phyloP scores from a whole-genome alignment of 2,888 invertebrate species.

The Zaprionus obscuricornis region DNA sequence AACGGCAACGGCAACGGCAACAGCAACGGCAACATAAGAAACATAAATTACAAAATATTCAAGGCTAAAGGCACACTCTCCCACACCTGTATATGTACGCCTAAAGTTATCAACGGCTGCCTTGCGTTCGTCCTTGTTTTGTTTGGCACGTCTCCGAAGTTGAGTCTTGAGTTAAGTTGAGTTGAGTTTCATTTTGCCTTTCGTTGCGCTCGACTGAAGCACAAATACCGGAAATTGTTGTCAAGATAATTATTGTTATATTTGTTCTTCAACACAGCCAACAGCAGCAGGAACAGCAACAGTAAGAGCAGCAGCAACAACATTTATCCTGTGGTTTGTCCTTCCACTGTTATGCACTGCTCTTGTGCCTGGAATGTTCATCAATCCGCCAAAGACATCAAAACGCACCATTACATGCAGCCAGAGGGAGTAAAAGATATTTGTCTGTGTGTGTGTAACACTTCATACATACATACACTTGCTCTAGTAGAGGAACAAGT shows the following conservation, averaged over 20 bases:
- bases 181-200: slow-evolving; percentile 70
- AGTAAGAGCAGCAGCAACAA: slow-evolving; percentile 10
- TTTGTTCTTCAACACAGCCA: slow-evolving; percentile 73
- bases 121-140: slow-evolving; percentile 37
- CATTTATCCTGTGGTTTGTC: slow-evolving; percentile 34
- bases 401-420: slow-evolving; percentile 47
- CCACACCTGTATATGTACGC: slow-evolving; percentile 34
- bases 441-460: slow-evolving; percentile 10
- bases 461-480: slow-evolving; percentile 22
- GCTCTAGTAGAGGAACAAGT: slow-evolving; percentile 43
- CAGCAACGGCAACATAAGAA: slow-evolving; percentile 26
- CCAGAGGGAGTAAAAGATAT: neutral
- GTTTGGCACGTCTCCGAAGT: slow-evolving; percentile 58
- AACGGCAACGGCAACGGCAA: slow-evolving; percentile 14
- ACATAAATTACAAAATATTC: slow-evolving; percentile 62
- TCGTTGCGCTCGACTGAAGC: slow-evolving; percentile 80
- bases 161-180: slow-evolving; percentile 60
- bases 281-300: slow-evolving; percentile 23
- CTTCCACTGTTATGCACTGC: slow-evolving; percentile 9
- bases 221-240: slow-evolving; percentile 83
- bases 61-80: slow-evolving; percentile 42
- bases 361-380: slow-evolving; percentile 51
- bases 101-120: slow-evolving; percentile 24
- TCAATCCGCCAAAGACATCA: slow-evolving; percentile 69
- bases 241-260: slow-evolving; percentile 84